These are phyloP conservation scores for Oceanodroma tethys DNA, from an alignment of 2,113 vertebrate genomes.

Conservation along the genomic window DNA sequence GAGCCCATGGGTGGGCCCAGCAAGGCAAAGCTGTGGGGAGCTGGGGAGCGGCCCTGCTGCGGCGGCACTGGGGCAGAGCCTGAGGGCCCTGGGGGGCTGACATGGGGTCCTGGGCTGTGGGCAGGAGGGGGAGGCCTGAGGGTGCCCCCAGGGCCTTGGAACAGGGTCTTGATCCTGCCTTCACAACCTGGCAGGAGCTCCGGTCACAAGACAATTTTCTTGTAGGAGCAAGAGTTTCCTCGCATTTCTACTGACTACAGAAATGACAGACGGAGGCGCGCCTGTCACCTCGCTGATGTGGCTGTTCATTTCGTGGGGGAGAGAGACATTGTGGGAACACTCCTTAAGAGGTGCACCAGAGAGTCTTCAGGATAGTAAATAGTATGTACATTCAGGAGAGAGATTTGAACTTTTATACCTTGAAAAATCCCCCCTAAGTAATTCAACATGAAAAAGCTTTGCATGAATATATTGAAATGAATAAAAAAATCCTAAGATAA, in stretches of 20 bases:
- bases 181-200: not conserved
- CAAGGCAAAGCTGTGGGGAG: not conserved
- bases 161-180: not conserved
- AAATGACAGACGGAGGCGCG: fast-evolving
- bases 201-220: not conserved
- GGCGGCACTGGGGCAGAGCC: fast-evolving
- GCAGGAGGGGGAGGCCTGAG: fast-evolving
- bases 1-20: no score
- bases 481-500: not conserved
- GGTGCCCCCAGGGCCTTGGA: not conserved
- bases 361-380: not conserved
- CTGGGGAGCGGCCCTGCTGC: fast-evolving
- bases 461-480: not conserved
- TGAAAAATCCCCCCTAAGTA: not conserved
- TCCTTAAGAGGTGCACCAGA: not conserved
- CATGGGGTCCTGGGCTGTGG: fast-evolving
- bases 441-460: not conserved
- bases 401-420: not conserved
- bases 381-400: not conserved
- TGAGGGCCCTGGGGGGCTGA: fast-evolving
- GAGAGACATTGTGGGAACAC: not conserved
- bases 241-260: not conserved
- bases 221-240: not conserved
- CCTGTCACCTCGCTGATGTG: not conserved
- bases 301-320: not conserved